A percentile compares a stretch with the other conserved stretches of the same genome.
Conservation (phyloP, 2,888 invertebrate species). For the Agrochola macilenta region DNA sequence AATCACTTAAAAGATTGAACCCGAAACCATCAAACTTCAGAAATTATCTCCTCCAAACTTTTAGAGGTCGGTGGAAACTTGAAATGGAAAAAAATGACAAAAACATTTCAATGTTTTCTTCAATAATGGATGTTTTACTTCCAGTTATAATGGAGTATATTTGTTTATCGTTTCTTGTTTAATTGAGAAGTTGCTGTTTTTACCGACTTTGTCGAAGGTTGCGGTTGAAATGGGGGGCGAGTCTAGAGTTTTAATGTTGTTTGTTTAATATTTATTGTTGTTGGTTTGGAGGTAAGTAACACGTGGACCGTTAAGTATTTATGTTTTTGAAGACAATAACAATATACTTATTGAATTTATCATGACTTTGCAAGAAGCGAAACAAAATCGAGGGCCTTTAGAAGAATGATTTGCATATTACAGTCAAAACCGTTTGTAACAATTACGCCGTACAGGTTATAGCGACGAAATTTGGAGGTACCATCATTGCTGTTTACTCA, state of each 20-base stretch:
- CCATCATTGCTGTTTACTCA: too few species aligned
- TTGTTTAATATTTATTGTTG: slow-evolving; percentile 31
- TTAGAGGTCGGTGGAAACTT: slow-evolving; percentile 29
- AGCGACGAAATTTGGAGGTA: too few species aligned
- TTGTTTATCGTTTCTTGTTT: slow-evolving; percentile 54
- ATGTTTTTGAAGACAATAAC: neutral
- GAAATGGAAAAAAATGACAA: slow-evolving; percentile 43
- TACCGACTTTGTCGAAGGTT: slow-evolving; percentile 33
- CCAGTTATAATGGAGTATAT: slow-evolving; percentile 57
- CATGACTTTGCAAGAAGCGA: neutral
- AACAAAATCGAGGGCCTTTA: neutral
- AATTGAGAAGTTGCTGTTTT: slow-evolving; percentile 61
- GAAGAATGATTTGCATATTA: neutral
- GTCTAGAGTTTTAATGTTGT: slow-evolving; percentile 49
- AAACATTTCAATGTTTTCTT: slow-evolving; percentile 43
- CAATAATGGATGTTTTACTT: slow-evolving; percentile 62
- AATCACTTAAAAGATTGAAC: neutral
- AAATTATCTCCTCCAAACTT: slow-evolving; percentile 36
- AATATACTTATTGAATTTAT: neutral
- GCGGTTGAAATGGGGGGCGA: slow-evolving; percentile 9
- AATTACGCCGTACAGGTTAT: too few species aligned
- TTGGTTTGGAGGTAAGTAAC: neutral
- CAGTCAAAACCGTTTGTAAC: too few species aligned
- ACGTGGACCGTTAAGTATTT: neutral
- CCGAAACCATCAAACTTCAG: neutral